Percentiles rank a stretch among this genome's conserved stretches.
Conservation (phyloP, 2,113 vertebrate genomes). For the Castor canadensis region DNA sequence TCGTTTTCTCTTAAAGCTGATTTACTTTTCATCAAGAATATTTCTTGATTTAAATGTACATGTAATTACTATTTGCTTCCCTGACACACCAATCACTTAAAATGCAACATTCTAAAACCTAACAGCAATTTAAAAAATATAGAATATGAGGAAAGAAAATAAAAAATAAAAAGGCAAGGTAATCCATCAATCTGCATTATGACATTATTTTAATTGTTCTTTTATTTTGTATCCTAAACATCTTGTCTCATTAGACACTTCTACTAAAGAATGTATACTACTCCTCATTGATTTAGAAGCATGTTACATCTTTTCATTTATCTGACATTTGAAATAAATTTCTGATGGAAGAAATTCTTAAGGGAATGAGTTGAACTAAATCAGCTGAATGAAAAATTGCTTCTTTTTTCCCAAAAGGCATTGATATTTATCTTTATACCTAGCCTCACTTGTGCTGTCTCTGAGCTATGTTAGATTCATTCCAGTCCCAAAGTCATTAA, state of each 20-base stretch:
- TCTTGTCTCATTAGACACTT: not conserved
- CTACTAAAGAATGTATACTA: not conserved
- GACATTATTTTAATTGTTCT: not conserved
- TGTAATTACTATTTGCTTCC: not conserved
- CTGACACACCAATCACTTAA: not conserved
- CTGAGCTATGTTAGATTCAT: conserved; percentile 56
- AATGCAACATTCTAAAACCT: not conserved
- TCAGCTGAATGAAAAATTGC: conserved; percentile 16
- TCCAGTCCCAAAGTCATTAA: conserved; percentile 67
- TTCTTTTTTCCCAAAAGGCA: conserved; percentile 36
- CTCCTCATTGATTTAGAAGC: not conserved
- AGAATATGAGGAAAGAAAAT: not conserved
- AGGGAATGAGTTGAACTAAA: not conserved
- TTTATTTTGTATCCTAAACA: not conserved
- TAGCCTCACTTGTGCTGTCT: conserved; percentile 63
- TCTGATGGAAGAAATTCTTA: not conserved
- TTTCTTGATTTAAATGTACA: not conserved
- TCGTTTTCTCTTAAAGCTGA: conserved; percentile 58
- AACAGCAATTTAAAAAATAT: not conserved
- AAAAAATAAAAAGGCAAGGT: not conserved
- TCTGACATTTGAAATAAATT: not conserved
- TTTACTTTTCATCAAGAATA: conserved; percentile 31
- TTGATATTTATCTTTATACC: conserved; percentile 70
- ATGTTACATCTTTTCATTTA: not conserved
- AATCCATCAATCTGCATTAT: not conserved